Percentiles rank a stretch among this genome's conserved stretches.
These are phyloP conservation scores for Xestia c-nigrum DNA, from an alignment of 2,888 invertebrate genomes.

Conservation along the genomic window DNA sequence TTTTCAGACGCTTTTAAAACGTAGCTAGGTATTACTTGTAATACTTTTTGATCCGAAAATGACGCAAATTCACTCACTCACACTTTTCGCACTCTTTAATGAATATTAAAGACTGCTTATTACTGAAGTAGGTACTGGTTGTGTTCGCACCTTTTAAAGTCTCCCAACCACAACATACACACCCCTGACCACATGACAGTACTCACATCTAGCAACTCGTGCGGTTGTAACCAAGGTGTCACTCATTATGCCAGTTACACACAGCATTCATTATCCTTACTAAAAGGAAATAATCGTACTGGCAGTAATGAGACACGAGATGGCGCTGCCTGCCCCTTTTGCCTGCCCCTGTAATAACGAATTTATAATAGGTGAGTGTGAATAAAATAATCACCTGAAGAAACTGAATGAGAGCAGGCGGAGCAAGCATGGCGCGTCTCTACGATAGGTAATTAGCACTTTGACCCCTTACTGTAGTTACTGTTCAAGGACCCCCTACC, in stretches of 20 bases:
- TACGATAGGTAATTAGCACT: neutral
- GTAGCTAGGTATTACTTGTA: neutral
- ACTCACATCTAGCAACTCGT: neutral
- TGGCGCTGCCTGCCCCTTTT: neutral
- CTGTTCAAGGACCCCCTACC: neutral
- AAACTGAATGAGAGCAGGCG: neutral
- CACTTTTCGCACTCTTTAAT: too few species aligned
- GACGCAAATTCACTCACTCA: neutral
- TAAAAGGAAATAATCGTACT: neutral
- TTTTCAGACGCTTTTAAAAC: slow-evolving; percentile 15
- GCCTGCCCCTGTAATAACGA: neutral
- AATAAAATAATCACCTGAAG: neutral
- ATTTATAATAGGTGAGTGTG: neutral
- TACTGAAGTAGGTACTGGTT: neutral
- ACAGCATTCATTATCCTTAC: neutral
- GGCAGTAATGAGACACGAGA: neutral
- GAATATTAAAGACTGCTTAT: neutral
- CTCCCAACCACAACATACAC: neutral
- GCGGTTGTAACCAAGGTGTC: neutral
- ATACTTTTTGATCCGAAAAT: neutral
- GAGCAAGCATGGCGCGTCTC: neutral
- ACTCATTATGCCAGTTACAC: neutral
- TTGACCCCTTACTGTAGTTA: neutral
- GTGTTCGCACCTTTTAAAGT: neutral
- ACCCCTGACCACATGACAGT: neutral